These are phyloP conservation scores for Paralichthys olivaceus DNA, from an alignment of 2,113 vertebrate genomes.

Conservation along the genomic window DNA sequence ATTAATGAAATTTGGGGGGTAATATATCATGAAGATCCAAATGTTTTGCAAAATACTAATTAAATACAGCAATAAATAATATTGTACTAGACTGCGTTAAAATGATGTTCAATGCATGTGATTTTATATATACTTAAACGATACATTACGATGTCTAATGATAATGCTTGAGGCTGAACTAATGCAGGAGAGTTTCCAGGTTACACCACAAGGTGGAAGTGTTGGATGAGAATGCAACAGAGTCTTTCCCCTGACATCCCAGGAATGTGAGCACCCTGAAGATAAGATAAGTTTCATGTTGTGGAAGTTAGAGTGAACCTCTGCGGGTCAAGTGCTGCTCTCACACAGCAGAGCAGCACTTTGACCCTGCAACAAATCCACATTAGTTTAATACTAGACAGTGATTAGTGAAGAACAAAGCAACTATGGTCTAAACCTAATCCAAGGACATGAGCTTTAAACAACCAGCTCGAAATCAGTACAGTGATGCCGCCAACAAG, in stretches of 20 bases:
- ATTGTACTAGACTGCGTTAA: not conserved
- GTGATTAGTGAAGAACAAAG: not conserved
- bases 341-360: slow-evolving; percentile 1
- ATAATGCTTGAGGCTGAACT: too few species aligned
- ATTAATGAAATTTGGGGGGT: too few species aligned
- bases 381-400: not conserved
- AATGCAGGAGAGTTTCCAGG: not conserved
- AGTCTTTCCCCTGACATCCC: not conserved
- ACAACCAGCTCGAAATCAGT: not conserved
- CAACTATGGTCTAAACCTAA: not conserved
- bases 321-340: slow-evolving; percentile 7
- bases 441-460: not conserved
- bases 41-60: too few species aligned
- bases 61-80: too few species aligned
- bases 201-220: slow-evolving; percentile 55
- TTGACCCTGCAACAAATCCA: slow-evolving; percentile 7
- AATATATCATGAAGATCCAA: too few species aligned
- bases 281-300: slow-evolving; percentile 11
- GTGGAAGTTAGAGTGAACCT: slow-evolving; percentile 1
- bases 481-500: not conserved
- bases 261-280: slow-evolving; percentile 7
- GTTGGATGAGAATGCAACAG: slow-evolving; percentile 22
- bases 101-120: not conserved
- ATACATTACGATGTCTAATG: not conserved
- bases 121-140: not conserved